Base-by-base conservation (phyloP, 2,797 vertebrate genomes). In the Sebastes steindachneri region DNA sequence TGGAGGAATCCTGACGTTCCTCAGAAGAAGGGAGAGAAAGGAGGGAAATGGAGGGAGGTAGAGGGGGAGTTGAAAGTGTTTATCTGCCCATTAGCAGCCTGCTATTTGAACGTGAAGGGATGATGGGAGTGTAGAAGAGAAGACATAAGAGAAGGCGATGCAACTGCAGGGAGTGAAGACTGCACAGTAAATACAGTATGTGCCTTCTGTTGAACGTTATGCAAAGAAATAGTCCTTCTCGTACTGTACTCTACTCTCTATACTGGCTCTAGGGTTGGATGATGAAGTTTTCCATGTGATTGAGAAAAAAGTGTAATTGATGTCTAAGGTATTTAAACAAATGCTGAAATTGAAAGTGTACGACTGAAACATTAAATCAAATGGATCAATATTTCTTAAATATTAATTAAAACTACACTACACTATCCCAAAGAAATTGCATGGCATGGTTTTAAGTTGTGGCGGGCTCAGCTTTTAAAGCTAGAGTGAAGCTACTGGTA, bases 61-160 rank as follows among this genome's bases (percentile, higher is more conserved):
- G 33, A 26, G 41, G 45, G 23, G 21, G 33, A 68, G 63, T 21
- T 73, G 45, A 57, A 62, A 74, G 79, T 48, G 45, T 87, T 80
- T 82, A 83, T 87, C 68, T 87, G 70, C 74, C 72, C 54, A 83
- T 75, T 81, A 78, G 66, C 84, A 70, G 74, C 23, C 41, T 71
- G 57, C 60, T 67, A 15, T 80, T 76, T 80, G 71, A 86, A 86
- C 68, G 62, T 54, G 45, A 29, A 53, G 76, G 58, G 65, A 85
- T 48, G 70, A 25, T 3, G 17, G 25, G 21, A 37, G 26, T 53
- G 62, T 17, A 35, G 23, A 35, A 54, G 3, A 28, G 35, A 28
- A 69, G 41, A 75, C 33, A 57, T 65, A 60, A 67, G 48, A 76
- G 33, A 55, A 59, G 2, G 51, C 1, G 51, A 55, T 21, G 21